Base-by-base conservation (phyloP, 2,113 vertebrate species). In the Rhabdornis inornatus region DNA sequence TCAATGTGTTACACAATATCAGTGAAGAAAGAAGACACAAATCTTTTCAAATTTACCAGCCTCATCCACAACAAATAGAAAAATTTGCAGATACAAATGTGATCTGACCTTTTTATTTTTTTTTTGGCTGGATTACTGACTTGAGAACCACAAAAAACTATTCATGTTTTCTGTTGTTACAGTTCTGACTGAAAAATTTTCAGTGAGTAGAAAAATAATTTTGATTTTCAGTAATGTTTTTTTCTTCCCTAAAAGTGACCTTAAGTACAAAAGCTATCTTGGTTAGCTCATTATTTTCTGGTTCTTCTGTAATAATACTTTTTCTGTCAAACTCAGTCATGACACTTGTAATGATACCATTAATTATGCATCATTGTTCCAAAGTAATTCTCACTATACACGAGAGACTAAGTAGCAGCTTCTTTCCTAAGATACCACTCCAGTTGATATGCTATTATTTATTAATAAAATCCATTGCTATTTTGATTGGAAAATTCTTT, bases 301-400 rank as follows among this genome's bases (percentile, higher is more conserved):
- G 6, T 65, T 80, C 33, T 57, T 79, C 28, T 60, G 18, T 47
- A 94, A 82, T 52, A 85, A 47, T 14, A 23, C 49, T 78, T 83
- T 25, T 57, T 44, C 53, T 85, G 37, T 49, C 30, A 85, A 83
- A 79, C 31, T 75, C 57, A 55, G 31, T 80, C 74, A 85, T 25
- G 15, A 56, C 30, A 90, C 24, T 72, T 91, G 70, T 56, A 85
- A 84, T 56, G 31, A 66, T 42, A 71, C 10, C 13, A 88, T 90
- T 93, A 95, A 95, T 91, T 91, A 92, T 81, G n/a, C 37, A 79
- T 70, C 19, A 78, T 49, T 78, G 24, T 71, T 95, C 35, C 60
- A 66, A 64, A 59, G 44, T 39, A 81, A 84, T 87, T 89, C 17
- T 50, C 44, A 64, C 9, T 37, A 14, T 13, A 60, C 15, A 59